Evolutionary conservation across 2,797 vertebrate genomes (phyloP), one percentile per base, ranked within the genome.

Genomic region (Amblyraja radiata): DNA sequence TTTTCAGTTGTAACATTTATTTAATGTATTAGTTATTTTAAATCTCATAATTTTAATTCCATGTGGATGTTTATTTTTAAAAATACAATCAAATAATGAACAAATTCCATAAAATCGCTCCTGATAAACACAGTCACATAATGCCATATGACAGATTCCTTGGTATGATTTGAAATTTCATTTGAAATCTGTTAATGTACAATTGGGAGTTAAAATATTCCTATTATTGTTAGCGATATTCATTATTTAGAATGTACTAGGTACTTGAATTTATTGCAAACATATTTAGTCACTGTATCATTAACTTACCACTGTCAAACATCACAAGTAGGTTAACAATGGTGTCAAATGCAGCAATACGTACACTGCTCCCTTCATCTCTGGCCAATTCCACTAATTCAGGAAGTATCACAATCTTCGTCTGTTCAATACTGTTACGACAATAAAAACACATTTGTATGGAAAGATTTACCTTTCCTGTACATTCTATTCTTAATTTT

Each of bases 311-410:
- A 71, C 95, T 95, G 94, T 98, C 98, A 94, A 99, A 97, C 96
- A 98, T 96, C 94, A 98, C 97, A 1, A 98, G 96, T 79, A 99
- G 96, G 94, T 97, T 98, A 93, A 99, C 97, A 95, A 98, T 95
- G 0, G 98, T 98, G 95, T 99, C 98, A 92, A 99, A 98, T 84
- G 98, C 98, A 88, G 98, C 97, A 61, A 99, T 97, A 10, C 98
- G 97, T 28, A 99, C 98, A 0, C 96, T 97, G 95, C 97, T 97
- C 93, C 97, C 96, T 95, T 98, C 98, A 8, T 99, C 98, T 93
- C 97, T 96, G 3, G 98, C 96, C 61, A 99, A 96, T 90, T 98
- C 98, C 93, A 98, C 96, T 86, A 99, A 95, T 84, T 99, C 98
- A 71, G 98, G 98, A 93, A 99, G 97, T 93, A 99, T 96, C 94